phyloP scores from a whole-genome alignment of 2,888 invertebrate genomes.

The Phytoseiulus persimilis region DNA sequence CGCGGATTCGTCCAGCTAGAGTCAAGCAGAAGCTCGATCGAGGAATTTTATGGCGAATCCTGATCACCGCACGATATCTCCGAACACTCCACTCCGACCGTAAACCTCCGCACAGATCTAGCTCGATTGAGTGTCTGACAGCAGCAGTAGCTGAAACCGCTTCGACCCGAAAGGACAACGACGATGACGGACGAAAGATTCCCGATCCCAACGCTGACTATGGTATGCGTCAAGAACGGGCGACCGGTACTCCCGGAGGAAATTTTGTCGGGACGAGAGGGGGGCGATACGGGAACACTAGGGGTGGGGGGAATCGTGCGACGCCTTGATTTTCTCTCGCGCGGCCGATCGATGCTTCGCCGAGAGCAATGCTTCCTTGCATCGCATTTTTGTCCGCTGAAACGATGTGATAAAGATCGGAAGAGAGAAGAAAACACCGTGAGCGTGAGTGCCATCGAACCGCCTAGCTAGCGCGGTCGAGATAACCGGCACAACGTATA shows the following conservation, averaged over 20 bases:
- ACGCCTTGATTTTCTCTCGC: neutral
- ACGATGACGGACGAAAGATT: neutral
- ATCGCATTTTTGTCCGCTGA: neutral
- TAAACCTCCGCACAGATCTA: neutral
- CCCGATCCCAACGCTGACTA: neutral
- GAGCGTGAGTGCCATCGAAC: neutral
- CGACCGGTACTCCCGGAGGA: too few species aligned
- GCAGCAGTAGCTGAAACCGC: neutral
- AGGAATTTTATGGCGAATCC: too few species aligned
- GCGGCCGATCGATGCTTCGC: neutral
- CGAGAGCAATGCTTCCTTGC: neutral
- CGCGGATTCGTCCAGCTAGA: neutral
- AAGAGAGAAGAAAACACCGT: neutral
- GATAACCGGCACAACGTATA: neutral
- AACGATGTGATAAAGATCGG: neutral
- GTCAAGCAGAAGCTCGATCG: neutral
- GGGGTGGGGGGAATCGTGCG: neutral
- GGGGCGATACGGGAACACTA: neutral
- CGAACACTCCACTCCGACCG: neutral
- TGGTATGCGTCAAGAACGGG: too few species aligned
- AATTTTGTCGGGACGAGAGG: too few species aligned
- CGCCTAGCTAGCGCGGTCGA: neutral
- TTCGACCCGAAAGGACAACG: neutral
- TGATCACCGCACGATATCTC: too few species aligned
- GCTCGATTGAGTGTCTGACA: neutral